Evolutionary conservation across 2,797 vertebrate species (phyloP).

Genomic region (Pristis pectinata): DNA sequence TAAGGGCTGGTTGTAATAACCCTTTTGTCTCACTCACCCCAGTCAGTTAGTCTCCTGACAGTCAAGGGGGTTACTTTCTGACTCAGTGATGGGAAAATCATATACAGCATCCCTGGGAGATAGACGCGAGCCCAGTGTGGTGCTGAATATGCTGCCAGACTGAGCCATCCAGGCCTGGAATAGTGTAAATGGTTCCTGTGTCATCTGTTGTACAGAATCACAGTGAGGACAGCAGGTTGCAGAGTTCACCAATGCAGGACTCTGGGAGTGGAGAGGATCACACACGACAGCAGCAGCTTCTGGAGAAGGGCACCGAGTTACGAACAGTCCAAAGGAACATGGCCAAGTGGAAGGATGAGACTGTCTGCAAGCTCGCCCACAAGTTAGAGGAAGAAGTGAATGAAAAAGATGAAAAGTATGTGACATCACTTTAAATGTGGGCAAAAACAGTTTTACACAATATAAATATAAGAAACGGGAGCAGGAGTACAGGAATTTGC

Average conservation of each 20-base stretch:
- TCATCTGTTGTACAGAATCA: constrained; percentile 56
- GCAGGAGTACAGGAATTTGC: too few relatives aligned
- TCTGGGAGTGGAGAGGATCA: constrained; percentile 44
- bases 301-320: constrained; percentile 60
- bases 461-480: too few relatives aligned
- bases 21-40: too few relatives aligned
- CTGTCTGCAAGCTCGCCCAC: constrained; percentile 52
- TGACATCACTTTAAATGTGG: not conserved
- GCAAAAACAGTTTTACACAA: not conserved
- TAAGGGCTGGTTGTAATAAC: too few relatives aligned
- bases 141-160: too few relatives aligned
- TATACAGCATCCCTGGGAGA: too few relatives aligned
- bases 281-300: constrained; percentile 53
- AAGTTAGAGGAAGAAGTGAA: constrained; percentile 61
- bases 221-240: constrained; percentile 58
- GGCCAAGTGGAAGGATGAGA: constrained; percentile 60
- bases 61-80: too few relatives aligned
- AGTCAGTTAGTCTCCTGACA: too few relatives aligned
- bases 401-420: constrained; percentile 60
- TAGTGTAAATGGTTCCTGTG: too few relatives aligned
- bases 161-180: too few relatives aligned
- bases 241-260: constrained; percentile 45
- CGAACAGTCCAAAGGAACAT: constrained; percentile 57
- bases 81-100: too few relatives aligned
- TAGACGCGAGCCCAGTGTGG: too few relatives aligned